These are phyloP conservation scores for Cataglyphis cursor DNA, from an alignment of 2,888 invertebrate species.

Conservation along the genomic window DNA sequence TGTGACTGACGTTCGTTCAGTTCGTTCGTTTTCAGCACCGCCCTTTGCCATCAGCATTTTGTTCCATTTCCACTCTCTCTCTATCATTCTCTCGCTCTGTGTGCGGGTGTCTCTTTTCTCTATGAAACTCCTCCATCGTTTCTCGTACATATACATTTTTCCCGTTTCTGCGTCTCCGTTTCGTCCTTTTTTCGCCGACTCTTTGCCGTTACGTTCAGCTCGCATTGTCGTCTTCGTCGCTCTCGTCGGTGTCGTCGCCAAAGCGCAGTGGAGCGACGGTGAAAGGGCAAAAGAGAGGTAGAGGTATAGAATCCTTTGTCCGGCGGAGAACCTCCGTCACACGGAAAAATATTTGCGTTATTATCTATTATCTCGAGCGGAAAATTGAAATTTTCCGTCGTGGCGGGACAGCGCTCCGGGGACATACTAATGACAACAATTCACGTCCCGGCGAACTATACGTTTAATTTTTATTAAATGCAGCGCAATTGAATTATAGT, in stretches of 20 bases:
- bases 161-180: constrained; percentile 50
- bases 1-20: constrained; percentile 54
- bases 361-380: constrained; percentile 75
- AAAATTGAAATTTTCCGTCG: constrained; percentile 75
- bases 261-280: constrained; percentile 44
- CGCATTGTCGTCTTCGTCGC: constrained; percentile 49
- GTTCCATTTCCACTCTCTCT: constrained; percentile 49
- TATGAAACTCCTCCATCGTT: constrained; percentile 28
- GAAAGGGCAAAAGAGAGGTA: constrained; percentile 50
- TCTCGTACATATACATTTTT: constrained; percentile 43
- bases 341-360: constrained; percentile 77
- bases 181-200: constrained; percentile 47
- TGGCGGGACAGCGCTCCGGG: constrained; percentile 56
- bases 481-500: constrained; percentile 48
- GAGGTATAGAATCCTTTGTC: constrained; percentile 70
- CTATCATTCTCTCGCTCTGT: constrained; percentile 16
- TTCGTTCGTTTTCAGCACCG: constrained; percentile 69
- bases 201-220: constrained; percentile 34
- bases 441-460: constrained; percentile 65
- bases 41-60: constrained; percentile 62
- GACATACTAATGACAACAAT: constrained; percentile 69
- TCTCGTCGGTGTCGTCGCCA: constrained; percentile 46
- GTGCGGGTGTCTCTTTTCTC: constrained; percentile 8
- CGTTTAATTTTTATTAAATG: constrained; percentile 47
- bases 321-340: constrained; percentile 69